Percentiles rank a stretch among this genome's conserved stretches.
These are phyloP conservation scores for Eupithecia inturbata DNA, from an alignment of 2,888 invertebrate genomes.

Conservation along the genomic window DNA sequence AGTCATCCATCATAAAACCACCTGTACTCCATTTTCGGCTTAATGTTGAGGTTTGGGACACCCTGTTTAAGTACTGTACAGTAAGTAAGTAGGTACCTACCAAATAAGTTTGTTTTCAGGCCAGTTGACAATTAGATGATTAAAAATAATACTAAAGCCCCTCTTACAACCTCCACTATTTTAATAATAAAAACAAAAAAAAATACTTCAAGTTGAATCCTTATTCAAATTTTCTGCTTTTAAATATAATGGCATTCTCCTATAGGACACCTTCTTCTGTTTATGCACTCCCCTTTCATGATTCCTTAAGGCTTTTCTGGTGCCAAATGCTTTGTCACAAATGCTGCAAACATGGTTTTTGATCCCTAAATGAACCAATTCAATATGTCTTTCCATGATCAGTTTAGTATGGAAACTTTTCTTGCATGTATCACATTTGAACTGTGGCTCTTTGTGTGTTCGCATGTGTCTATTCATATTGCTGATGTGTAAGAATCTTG, in stretches of 20 bases:
- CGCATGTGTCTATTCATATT: slow-evolving; percentile 64
- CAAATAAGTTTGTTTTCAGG: too few species aligned
- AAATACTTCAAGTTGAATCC: background rate
- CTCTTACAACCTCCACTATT: too few species aligned
- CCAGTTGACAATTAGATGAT: too few species aligned
- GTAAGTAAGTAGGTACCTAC: too few species aligned
- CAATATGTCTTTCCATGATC: slow-evolving; percentile 58
- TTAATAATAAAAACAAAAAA: too few species aligned
- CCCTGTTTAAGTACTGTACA: too few species aligned
- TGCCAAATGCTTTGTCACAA: slow-evolving; percentile 68
- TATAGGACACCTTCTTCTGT: slow-evolving; percentile 57
- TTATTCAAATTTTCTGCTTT: slow-evolving; percentile 46
- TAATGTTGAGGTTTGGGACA: too few species aligned
- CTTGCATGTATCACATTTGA: slow-evolving; percentile 63
- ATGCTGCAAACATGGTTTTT: slow-evolving; percentile 66
- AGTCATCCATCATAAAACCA: too few species aligned
- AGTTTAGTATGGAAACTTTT: slow-evolving; percentile 62
- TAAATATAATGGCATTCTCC: slow-evolving; percentile 60
- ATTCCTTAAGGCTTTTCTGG: slow-evolving; percentile 67
- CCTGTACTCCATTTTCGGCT: too few species aligned
- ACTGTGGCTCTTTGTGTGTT: slow-evolving; percentile 62
- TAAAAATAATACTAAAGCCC: too few species aligned
- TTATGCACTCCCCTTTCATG: slow-evolving; percentile 68
- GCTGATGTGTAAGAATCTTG: slow-evolving; percentile 62
- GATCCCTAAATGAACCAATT: slow-evolving; percentile 65